Base-by-base conservation (phyloP, 2,113 vertebrate genomes). In the Pachycephala philippinensis region DNA sequence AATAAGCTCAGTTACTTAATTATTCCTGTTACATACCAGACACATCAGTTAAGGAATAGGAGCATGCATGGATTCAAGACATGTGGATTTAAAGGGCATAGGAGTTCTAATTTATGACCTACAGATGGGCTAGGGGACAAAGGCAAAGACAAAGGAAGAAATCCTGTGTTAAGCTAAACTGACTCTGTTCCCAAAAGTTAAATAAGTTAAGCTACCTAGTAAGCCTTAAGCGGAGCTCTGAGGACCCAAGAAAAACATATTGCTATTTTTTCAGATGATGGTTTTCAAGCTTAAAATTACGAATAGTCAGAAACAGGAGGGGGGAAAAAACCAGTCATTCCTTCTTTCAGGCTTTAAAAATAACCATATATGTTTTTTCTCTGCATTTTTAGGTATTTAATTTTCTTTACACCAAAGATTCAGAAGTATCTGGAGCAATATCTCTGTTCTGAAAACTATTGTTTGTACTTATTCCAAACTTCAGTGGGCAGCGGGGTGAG, bases 121-220 rank as follows among this genome's bases (percentile, higher is more conserved):
- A n/a, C 6, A 45, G 15, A 35, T 0, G 2, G 8, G 4, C 33
- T 66, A 23, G 30, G 14, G 13, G 20, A 93, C n/a, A n/a, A 75
- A 84, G 33, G 6, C 18, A 84, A 77, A 65, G 37, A 54, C 50
- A 17, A 53, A 31, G 14, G 13, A 71, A 56, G 24, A 52, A 84
- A 47, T 31, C 4, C 4, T 61, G 4, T 30, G 10, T 49, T 82
- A 28, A 12, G 23, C 18, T 78, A 81, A 77, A 50, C 53, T 13
- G 13, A 5, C 14, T 23, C 47, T 78, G 16, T 33, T 85, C 14
- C 3, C 24, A 42, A 22, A 70, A 69, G 20, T 57, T 74, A 69
- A 2, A 1, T 28, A 39, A 60, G 0, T 64, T 45, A 78, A 85
- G 3, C 4, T 68, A 64, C 11, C 11, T 68, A 59, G 24, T 35